Conservation (phyloP, 2,797 vertebrate genomes). For the Brachymystax lenok region DNA sequence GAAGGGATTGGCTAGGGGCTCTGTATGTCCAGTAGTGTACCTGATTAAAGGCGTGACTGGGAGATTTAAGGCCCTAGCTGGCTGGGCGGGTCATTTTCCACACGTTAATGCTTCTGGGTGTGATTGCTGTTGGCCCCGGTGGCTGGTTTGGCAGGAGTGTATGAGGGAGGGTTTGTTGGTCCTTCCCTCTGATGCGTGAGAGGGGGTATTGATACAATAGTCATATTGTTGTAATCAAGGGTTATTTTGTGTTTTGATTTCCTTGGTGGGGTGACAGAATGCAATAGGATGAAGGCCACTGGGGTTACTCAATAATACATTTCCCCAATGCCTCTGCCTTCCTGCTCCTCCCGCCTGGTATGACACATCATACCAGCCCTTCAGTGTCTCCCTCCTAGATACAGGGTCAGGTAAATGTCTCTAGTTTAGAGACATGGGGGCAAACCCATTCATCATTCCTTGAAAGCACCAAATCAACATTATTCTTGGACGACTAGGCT, state of each 20-base stretch:
- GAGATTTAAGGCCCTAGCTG: slow-evolving; percentile 7
- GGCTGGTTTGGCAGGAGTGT: neutral
- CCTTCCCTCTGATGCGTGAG: neutral
- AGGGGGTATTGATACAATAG: neutral
- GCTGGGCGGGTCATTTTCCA: neutral
- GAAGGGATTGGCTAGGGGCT: neutral
- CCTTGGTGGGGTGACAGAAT: neutral
- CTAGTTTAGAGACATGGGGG: neutral
- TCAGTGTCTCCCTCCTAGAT: neutral
- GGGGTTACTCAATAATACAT: no score
- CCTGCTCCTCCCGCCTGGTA: neutral
- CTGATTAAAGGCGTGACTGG: slow-evolving; percentile 4
- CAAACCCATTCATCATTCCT: neutral
- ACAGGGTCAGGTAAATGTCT: neutral
- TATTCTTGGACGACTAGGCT: neutral
- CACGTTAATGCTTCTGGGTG: slow-evolving; percentile 5
- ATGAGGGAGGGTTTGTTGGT: neutral
- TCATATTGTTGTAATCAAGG: neutral
- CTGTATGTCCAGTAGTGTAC: slow-evolving; percentile 9
- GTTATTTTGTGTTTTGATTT: neutral
- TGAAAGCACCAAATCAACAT: neutral
- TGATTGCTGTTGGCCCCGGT: slow-evolving; percentile 10
- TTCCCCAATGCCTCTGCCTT: no score
- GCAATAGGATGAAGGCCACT: no score
- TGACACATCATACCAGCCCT: neutral